phyloP scores from a whole-genome alignment of 2,797 vertebrate genomes.

The Mionectes olivaceus region DNA sequence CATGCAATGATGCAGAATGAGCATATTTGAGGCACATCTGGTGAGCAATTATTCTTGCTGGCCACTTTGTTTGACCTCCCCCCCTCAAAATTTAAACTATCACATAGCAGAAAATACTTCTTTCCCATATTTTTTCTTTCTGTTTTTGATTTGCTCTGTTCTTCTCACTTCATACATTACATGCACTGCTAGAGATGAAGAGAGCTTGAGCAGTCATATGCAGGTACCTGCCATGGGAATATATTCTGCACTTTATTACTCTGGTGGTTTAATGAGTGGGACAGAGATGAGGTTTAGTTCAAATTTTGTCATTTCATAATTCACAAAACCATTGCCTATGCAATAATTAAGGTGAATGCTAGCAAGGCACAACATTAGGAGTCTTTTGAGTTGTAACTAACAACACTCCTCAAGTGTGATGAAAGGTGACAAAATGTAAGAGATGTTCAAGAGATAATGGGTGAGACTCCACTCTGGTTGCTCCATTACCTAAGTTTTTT shows the following conservation, averaged over 20 bases:
- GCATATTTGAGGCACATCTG: background rate
- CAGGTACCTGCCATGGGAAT: background rate
- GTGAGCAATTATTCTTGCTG: background rate
- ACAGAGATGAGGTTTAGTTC: background rate
- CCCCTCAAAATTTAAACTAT: background rate
- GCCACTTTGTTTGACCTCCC: background rate
- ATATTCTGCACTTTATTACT: background rate
- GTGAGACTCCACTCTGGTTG: slow-evolving; percentile 52
- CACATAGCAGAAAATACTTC: background rate
- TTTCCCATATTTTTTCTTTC: background rate
- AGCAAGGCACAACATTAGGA: slow-evolving; percentile 47
- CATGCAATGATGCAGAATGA: background rate
- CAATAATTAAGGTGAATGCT: slow-evolving; percentile 61
- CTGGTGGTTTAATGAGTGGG: background rate
- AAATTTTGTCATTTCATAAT: slow-evolving; percentile 33
- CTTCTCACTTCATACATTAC: background rate
- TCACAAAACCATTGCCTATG: slow-evolving; percentile 34
- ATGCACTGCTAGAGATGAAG: background rate
- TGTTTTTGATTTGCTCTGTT: background rate
- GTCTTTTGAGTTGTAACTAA: slow-evolving; percentile 61
- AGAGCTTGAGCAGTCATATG: background rate
- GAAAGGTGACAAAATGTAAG: slow-evolving; percentile 65
- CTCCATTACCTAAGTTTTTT: slow-evolving; percentile 43
- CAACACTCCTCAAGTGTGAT: slow-evolving; percentile 41
- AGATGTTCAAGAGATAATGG: slow-evolving; percentile 61